Percentiles rank a stretch among this genome's conserved stretches.
Conservation (phyloP, 2,888 invertebrate genomes). For the Drosophila paramelanica region DNA sequence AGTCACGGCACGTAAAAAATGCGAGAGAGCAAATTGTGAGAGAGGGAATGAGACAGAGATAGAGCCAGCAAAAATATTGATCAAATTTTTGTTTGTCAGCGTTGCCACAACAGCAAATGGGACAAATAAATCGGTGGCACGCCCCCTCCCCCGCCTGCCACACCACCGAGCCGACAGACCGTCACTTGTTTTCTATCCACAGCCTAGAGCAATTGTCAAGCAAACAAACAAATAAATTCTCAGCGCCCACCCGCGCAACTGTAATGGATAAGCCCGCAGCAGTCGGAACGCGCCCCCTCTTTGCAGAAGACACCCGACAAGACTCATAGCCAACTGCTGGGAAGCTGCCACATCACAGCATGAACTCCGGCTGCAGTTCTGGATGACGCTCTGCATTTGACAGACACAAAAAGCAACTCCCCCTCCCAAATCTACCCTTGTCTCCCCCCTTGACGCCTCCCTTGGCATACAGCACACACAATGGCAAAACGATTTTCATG, state of each 20-base stretch:
- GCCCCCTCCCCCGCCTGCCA: neutral
- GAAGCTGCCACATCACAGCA: slow-evolving; percentile 19
- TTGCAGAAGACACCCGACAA: neutral
- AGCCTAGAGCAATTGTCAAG: slow-evolving; percentile 39
- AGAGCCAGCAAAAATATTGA: slow-evolving; percentile 59
- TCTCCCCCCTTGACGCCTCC: slow-evolving; percentile 5
- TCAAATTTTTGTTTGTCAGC: slow-evolving; percentile 74
- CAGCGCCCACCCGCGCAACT: slow-evolving; percentile 10
- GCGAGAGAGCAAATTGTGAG: slow-evolving; percentile 4
- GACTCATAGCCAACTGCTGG: slow-evolving; percentile 1
- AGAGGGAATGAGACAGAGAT: neutral
- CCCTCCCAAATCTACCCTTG: neutral
- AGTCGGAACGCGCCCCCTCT: no score
- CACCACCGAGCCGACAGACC: no score
- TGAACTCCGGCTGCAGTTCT: slow-evolving; percentile 31
- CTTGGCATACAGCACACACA: slow-evolving; percentile 42
- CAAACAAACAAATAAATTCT: slow-evolving; percentile 55
- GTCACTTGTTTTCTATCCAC: neutral
- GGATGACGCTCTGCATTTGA: slow-evolving; percentile 29
- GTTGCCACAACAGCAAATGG: slow-evolving; percentile 64
- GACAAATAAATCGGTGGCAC: slow-evolving; percentile 46
- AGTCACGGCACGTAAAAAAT: slow-evolving; percentile 67
- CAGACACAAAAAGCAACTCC: slow-evolving; percentile 4
- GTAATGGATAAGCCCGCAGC: slow-evolving; percentile 37
- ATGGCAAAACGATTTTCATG: slow-evolving; percentile 76